Base-by-base conservation (phyloP, 2,797 vertebrate genomes). In the Notolepis coatsorum region DNA sequence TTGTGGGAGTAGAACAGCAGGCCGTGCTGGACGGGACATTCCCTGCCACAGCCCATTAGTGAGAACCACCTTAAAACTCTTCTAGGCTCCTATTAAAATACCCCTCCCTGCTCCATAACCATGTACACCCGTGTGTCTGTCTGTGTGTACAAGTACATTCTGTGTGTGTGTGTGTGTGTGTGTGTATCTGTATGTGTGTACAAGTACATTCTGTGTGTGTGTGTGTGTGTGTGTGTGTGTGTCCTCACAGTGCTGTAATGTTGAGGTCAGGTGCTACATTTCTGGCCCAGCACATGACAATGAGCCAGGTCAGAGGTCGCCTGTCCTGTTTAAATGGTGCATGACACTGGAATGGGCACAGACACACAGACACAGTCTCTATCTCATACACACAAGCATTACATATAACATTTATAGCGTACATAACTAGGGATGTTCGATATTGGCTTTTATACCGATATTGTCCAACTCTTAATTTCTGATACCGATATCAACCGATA, bases 181-280 rank as follows among this genome's bases (percentile, higher is more conserved):
- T 42, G 25, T n/a, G n/a, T n/a, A 8, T 51, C 52, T 8, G 39
- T 15, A 37, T 51, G 23, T 52, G 54, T 42, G 25, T n/a, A 10
- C 10, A n/a, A n/a, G n/a, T n/a, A n/a, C n/a, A n/a, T n/a, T n/a
- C n/a, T 6, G 17, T 39, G 30, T 47, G 25, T 37, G 54, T 52
- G 49, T 65, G 68, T 53, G 49, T 49, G 41, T 48, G 50, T 42
- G 4, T 25, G 37, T 28, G 53, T 39, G 47, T 35, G 57, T 76
- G 68, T 65, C 61, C 54, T 76, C 62, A 77, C 52, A 23, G 24
- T n/a, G 15, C 65, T 75, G 75, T 65, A 75, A 86, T 77, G 79
- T 86, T 25, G 81, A 80, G 71, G 65, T 75, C 65, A 70, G 74
- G 74, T 82, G 84, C 65, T 35, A 87, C 75, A 87, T 85, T 87